Evolutionary conservation across 2,797 vertebrate species (phyloP), one percentile per base, ranked within the genome.

Genomic region (Bucorvus abyssinicus): DNA sequence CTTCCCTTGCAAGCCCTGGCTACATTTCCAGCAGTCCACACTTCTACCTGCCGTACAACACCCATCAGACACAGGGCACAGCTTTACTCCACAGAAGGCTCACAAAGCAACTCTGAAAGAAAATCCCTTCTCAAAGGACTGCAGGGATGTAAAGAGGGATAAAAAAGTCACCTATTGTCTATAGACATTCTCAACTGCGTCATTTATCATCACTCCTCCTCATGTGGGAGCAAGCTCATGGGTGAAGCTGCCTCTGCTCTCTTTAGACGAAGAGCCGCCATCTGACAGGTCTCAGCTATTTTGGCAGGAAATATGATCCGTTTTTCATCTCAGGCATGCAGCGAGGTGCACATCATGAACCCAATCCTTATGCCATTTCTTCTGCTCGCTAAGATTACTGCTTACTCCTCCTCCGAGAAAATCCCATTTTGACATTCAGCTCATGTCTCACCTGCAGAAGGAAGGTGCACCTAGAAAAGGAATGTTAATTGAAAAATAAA

Each of bases 231-330:
- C 26, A 49, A 84, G 78, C 84, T 92, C 50, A 69, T 42, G 71
- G 77, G 42, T 75, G 67, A 94, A 89, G 84, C 84, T 91, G 50
- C 65, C 65, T 57, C 75, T 65, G 1, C 63, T 73, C 77, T 81
- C 50, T 50, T 65, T 36, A 92, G 87, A 73, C 2, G 18, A 76
- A 82, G 69, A 89, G 56, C 83, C 69, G 32, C 76, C 86, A 89
- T 50, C 79, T 89, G 92, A 93, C 82, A 80, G 75, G 78, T 85
- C 82, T 93, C 85, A 70, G 79, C 71, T 80, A 77, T 93, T 92
- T 85, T 91, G 92, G 44, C 90, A 95, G 85, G 64, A 94, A 89
- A 83, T 47, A 45, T 5, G 81, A 91, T 67, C 71, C 68, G 77
- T 52, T 93, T 95, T 68, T 89, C 19, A 0, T 59, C 3, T 11